Evolutionary conservation across 2,113 vertebrate genomes (phyloP).

Genomic region (Solea solea): DNA sequence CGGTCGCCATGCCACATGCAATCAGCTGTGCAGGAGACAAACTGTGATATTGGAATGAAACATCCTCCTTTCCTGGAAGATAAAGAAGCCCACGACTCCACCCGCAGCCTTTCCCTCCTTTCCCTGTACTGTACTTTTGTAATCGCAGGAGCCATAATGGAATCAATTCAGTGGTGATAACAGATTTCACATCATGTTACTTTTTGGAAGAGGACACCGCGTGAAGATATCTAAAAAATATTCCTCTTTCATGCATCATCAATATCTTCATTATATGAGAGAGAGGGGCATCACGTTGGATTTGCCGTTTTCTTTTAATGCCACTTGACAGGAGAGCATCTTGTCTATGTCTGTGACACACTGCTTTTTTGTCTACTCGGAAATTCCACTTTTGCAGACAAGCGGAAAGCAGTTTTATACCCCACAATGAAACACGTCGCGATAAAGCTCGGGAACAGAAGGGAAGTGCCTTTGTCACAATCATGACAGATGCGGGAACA

Average conservation of each 20-base stretch:
- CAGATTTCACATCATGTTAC: conserved; percentile 77
- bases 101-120: conserved; percentile 30
- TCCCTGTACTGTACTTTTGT: conserved; percentile 60
- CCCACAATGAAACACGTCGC: conserved; percentile 23
- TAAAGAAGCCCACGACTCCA: conserved; percentile 54
- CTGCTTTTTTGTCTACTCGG: conserved; percentile 63
- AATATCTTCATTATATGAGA: conserved; percentile 82
- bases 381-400: conserved; percentile 71
- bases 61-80: conserved; percentile 47
- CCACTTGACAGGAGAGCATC: conserved; percentile 76
- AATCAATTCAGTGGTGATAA: conserved; percentile 73
- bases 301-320: conserved; percentile 73
- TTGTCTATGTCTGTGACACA: conserved; percentile 69
- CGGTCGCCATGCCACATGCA: conserved; percentile 50
- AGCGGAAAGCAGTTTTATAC: conserved; percentile 54
- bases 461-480: conserved; percentile 24
- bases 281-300: conserved; percentile 78
- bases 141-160: conserved; percentile 71
- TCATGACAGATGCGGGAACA: conserved; percentile 26
- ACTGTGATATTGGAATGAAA: conserved; percentile 65
- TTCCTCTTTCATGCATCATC: conserved; percentile 81
- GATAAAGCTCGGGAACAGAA: conserved; percentile 34
- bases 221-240: conserved; percentile 76
- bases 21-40: conserved; percentile 56
- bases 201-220: conserved; percentile 55